Percentiles rank a stretch among this genome's conserved stretches.
Conservation (phyloP, 1,140 invertebrate species). For the Dendroctonus valens region DNA sequence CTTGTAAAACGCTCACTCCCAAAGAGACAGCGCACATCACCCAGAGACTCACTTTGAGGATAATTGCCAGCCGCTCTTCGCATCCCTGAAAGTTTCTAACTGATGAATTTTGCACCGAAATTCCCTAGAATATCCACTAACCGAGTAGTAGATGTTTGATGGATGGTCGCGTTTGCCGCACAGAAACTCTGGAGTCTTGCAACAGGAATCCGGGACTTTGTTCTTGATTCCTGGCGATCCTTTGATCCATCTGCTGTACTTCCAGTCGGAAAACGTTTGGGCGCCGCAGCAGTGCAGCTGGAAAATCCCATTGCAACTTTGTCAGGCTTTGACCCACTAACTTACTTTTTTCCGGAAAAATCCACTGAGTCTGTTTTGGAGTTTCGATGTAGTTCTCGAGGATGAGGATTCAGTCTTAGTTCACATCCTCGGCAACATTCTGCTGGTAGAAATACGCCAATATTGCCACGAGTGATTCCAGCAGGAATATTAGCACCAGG, state of each 20-base stretch:
- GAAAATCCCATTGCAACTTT: constrained; percentile 34
- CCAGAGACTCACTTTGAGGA: constrained; percentile 73
- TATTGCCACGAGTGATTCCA: constrained; percentile 78
- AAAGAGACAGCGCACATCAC: constrained; percentile 78
- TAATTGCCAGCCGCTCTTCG: constrained; percentile 67
- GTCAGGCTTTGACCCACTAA: not conserved
- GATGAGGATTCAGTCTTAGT: constrained; percentile 75
- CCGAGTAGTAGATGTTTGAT: constrained; percentile 79
- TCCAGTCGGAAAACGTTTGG: constrained; percentile 71
- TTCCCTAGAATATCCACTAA: constrained; percentile 47
- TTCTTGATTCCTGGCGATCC: constrained; percentile 53
- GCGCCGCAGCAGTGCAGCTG: constrained; percentile 85
- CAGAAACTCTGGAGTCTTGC: constrained; percentile 63
- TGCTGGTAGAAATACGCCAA: constrained; percentile 81
- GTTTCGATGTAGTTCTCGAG: constrained; percentile 68
- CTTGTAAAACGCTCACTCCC: constrained; percentile 76
- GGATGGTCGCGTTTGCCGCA: constrained; percentile 79
- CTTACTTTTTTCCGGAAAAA: constrained; percentile 72
- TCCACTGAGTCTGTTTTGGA: constrained; percentile 73
- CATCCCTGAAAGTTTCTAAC: constrained; percentile 68
- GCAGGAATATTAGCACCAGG: constrained; percentile 72
- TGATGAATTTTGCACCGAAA: not conserved
- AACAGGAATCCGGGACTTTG: constrained; percentile 82
- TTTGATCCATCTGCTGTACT: constrained; percentile 62
- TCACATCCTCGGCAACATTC: constrained; percentile 71